phyloP scores from a whole-genome alignment of 2,113 vertebrate species.

The Callorhinus ursinus region DNA sequence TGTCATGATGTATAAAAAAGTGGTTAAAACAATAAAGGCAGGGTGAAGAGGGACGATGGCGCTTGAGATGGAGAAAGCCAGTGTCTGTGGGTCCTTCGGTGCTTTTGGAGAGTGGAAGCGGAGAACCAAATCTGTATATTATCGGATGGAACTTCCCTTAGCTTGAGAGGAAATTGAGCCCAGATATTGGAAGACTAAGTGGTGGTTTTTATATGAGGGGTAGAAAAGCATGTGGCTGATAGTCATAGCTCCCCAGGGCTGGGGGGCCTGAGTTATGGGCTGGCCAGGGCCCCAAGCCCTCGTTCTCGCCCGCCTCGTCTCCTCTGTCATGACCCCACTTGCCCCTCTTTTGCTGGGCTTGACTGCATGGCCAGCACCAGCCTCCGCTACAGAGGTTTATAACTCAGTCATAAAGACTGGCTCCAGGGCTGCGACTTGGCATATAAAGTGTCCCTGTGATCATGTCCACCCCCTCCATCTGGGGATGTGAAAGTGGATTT shows the following conservation, averaged over 20 bases:
- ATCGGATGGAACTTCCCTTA: slow-evolving; percentile 69
- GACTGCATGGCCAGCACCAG: slow-evolving; percentile 35
- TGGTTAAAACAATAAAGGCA: not conserved
- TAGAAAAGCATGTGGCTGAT: slow-evolving; percentile 70
- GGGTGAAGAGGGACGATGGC: not conserved
- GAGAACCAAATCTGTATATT: slow-evolving; percentile 51
- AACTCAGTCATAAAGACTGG: slow-evolving; percentile 32
- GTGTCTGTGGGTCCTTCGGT: not conserved
- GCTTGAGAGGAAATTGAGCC: slow-evolving; percentile 79
- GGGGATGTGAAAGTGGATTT: slow-evolving; percentile 15
- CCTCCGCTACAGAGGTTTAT: slow-evolving; percentile 48
- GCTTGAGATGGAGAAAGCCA: not conserved
- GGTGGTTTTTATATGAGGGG: slow-evolving; percentile 35
- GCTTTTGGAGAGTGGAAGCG: slow-evolving; percentile 42
- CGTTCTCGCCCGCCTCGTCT: not conserved
- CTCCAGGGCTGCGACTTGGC: slow-evolving; percentile 7
- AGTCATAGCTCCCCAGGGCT: slow-evolving; percentile 56
- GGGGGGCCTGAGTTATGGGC: slow-evolving; percentile 53
- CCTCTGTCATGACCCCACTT: not conserved
- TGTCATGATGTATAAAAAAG: not conserved
- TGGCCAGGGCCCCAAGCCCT: slow-evolving; percentile 41
- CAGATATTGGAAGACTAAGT: slow-evolving; percentile 68
- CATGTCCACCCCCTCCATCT: not conserved
- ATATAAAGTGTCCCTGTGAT: not conserved
- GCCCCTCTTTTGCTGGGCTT: not conserved